Evolutionary conservation across 2,797 vertebrate species (phyloP).

Genomic region (Tragopan temminckii): DNA sequence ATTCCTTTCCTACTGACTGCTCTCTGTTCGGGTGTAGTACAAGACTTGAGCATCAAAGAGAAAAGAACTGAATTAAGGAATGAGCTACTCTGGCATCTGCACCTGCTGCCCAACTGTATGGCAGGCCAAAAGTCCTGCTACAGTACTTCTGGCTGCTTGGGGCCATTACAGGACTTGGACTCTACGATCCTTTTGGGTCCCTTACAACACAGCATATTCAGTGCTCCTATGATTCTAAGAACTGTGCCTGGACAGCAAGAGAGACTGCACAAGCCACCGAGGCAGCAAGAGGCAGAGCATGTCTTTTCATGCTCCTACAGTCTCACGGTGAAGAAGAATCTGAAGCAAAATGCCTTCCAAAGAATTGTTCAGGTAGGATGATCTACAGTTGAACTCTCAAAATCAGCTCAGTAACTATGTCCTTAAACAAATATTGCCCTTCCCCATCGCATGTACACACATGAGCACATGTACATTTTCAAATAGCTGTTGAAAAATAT

Average conservation of each 20-base stretch:
- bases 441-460: background rate
- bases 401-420: background rate
- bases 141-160: background rate
- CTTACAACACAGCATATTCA: no score
- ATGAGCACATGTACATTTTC: rapidly evolving
- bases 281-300: background rate
- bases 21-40: background rate
- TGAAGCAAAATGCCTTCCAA: background rate
- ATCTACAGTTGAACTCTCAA: background rate
- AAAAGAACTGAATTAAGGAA: background rate
- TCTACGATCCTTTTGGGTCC: no score
- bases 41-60: background rate
- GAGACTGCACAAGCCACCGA: background rate
- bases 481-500: background rate
- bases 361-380: background rate
- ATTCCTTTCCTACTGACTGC: background rate
- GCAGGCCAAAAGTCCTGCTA: background rate
- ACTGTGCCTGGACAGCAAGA: rapidly evolving
- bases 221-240: background rate
- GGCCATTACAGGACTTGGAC: no score
- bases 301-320: rapidly evolving
- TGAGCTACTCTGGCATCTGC: background rate
- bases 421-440: background rate
- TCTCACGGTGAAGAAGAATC: background rate
- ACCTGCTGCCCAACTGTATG: background rate